These are phyloP conservation scores for Macropis europaea DNA, from an alignment of 2,888 invertebrate species.

Conservation along the genomic window DNA sequence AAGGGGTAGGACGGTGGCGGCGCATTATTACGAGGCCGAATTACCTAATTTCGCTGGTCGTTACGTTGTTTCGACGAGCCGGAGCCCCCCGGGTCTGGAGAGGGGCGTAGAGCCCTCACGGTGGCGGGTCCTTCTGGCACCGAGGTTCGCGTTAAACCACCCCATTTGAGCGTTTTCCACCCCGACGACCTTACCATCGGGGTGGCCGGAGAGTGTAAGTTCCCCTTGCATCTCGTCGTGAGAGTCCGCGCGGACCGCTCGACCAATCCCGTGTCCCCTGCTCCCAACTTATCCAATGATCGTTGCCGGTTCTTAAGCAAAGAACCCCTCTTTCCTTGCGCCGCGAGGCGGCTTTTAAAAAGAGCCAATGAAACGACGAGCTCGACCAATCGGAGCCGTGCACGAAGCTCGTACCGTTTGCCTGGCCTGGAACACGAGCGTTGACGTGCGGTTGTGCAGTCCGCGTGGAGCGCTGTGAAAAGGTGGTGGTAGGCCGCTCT, in stretches of 20 bases:
- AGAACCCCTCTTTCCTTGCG: conserved; percentile 62
- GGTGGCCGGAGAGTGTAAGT: conserved; percentile 53
- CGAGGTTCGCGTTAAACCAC: conserved; percentile 80
- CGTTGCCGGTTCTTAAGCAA: conserved; percentile 62
- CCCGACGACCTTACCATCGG: conserved; percentile 77
- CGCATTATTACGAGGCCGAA: conserved; percentile 79
- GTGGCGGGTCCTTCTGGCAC: conserved; percentile 77
- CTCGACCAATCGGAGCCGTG: conserved; percentile 59
- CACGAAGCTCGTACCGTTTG: conserved; percentile 5
- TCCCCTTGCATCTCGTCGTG: conserved; percentile 39
- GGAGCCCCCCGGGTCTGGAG: conserved; percentile 49
- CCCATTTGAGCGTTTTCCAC: conserved; percentile 80
- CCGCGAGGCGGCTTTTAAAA: conserved; percentile 67
- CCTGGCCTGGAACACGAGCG: neutral
- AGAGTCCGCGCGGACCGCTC: conserved; percentile 63
- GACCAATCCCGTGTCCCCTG: conserved; percentile 59
- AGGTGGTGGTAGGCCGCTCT: conserved; percentile 62
- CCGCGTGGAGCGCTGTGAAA: conserved; percentile 69
- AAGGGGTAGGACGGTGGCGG: conserved; percentile 61
- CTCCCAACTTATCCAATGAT: conserved; percentile 67
- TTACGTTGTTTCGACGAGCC: conserved; percentile 77
- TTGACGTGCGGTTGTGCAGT: conserved; percentile 58
- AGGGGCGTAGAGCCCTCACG: conserved; percentile 62
- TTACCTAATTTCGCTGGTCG: conserved; percentile 79
- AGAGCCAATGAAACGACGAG: conserved; percentile 63